phyloP scores from a whole-genome alignment of 2,113 vertebrate species.

The Malurus melanocephalus region DNA sequence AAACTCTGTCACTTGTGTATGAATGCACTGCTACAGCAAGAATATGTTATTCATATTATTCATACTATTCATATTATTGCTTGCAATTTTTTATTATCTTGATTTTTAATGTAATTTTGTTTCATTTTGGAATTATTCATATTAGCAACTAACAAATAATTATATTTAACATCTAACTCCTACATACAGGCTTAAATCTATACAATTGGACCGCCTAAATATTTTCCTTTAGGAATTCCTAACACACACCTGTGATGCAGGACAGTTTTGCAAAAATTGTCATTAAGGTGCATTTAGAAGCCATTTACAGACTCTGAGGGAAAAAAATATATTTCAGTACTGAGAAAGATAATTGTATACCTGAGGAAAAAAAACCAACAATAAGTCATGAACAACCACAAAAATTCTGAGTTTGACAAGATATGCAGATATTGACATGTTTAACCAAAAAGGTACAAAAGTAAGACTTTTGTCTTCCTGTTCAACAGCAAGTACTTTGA shows the following conservation, averaged over 20 bases:
- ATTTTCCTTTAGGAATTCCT: background rate
- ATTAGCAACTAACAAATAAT: background rate
- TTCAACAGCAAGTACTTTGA: background rate
- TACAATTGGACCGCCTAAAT: background rate
- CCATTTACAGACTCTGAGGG: fast-evolving
- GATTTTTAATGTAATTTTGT: background rate
- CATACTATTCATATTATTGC: background rate
- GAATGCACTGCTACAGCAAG: background rate
- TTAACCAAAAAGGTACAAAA: background rate
- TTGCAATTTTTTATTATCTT: fast-evolving
- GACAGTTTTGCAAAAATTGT: background rate
- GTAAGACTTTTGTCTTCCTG: background rate
- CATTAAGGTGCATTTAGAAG: background rate
- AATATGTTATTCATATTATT: background rate
- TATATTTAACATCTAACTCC: background rate
- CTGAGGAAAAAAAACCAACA: background rate
- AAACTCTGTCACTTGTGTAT: background rate
- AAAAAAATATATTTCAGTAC: background rate
- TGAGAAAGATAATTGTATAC: background rate
- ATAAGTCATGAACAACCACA: background rate
- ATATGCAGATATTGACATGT: background rate
- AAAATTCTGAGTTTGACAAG: background rate
- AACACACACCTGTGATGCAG: background rate
- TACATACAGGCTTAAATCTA: background rate
- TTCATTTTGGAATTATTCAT: background rate